Percentiles rank a stretch among this genome's conserved stretches.
These are phyloP conservation scores for Tromatobia lineatoria DNA, from an alignment of 2,888 invertebrate species.

Conservation along the genomic window DNA sequence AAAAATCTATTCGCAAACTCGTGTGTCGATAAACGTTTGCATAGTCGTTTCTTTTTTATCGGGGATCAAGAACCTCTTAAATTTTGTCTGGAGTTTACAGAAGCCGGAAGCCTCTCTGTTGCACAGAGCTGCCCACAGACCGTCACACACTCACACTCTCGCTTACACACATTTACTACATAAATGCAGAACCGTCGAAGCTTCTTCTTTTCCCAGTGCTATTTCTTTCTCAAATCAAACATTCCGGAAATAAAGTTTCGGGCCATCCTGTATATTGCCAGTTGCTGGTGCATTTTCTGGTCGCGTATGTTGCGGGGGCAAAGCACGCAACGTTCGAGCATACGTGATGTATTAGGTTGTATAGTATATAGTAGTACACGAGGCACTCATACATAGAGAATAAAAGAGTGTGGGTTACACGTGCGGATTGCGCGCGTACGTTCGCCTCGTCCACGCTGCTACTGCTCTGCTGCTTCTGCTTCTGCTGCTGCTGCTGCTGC, in stretches of 20 bases:
- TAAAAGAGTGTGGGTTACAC: constrained; percentile 49
- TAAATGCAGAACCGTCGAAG: constrained; percentile 29
- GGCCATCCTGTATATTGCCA: constrained; percentile 60
- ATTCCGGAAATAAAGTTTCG: constrained; percentile 84
- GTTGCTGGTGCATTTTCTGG: constrained; percentile 42
- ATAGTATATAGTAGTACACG: constrained; percentile 28
- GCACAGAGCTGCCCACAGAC: constrained; percentile 11
- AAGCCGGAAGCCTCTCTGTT: constrained; percentile 69
- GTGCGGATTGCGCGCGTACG: constrained; percentile 66
- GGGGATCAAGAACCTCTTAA: constrained; percentile 82
- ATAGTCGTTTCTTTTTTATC: constrained; percentile 35
- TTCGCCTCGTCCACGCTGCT: constrained; percentile 58
- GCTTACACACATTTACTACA: neutral
- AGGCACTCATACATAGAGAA: constrained; percentile 38
- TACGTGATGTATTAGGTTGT: constrained; percentile 21
- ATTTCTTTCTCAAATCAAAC: constrained; percentile 84
- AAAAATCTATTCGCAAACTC: constrained; percentile 69
- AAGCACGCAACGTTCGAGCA: constrained; percentile 56
- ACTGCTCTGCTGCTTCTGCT: constrained; percentile 63
- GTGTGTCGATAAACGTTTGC: constrained; percentile 61
- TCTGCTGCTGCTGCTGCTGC: constrained; percentile 64
- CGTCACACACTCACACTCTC: neutral
- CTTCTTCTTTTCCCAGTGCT: constrained; percentile 71
- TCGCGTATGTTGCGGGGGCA: constrained; percentile 18
- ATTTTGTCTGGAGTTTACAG: constrained; percentile 78